Conservation (phyloP, 1,140 invertebrate genomes). For the Schmidtea mediterranea region DNA sequence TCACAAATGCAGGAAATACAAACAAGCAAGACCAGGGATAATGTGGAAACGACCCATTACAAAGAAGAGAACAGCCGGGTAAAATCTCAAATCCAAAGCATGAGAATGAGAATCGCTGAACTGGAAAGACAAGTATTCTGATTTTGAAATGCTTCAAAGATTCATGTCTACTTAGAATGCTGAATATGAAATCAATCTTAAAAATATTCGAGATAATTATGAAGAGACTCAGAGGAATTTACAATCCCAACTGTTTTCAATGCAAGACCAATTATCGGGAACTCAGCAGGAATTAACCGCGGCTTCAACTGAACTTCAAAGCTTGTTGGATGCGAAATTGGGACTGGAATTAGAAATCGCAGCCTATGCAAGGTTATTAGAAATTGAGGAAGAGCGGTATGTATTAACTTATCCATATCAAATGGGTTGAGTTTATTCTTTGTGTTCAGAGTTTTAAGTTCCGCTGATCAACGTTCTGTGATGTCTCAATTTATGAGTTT, state of each 20-base stretch:
- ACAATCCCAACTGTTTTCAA: constrained; percentile 6
- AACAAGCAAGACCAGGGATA: constrained; percentile 28
- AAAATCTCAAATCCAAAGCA: constrained; percentile 21
- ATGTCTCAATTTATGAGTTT: too few species aligned
- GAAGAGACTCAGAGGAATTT: constrained; percentile 14
- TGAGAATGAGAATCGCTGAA: constrained; percentile 25
- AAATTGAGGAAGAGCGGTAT: constrained; percentile 19
- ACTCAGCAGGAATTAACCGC: constrained; percentile 18
- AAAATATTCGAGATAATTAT: constrained; percentile 25
- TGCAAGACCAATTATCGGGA: constrained; percentile 18
- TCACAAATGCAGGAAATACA: constrained; percentile 30
- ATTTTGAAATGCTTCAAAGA: too few species aligned
- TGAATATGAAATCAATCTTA: constrained; percentile 26
- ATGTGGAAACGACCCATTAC: constrained; percentile 29
- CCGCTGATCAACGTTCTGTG: too few species aligned
- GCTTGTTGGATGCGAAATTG: constrained; percentile 26
- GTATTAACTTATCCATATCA: too few species aligned
- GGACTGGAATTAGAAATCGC: constrained; percentile 23
- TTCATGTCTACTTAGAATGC: constrained; percentile 22
- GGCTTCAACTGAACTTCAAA: constrained; percentile 24
- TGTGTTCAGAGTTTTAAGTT: too few species aligned
- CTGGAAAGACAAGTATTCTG: constrained; percentile 27
- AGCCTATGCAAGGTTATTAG: constrained; percentile 23
- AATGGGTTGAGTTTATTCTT: too few species aligned
- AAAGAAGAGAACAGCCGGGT: constrained; percentile 30